Percentiles rank a stretch among this genome's conserved stretches.
These are phyloP conservation scores for Watsonalla binaria DNA, from an alignment of 2,888 invertebrate species.

Conservation along the genomic window DNA sequence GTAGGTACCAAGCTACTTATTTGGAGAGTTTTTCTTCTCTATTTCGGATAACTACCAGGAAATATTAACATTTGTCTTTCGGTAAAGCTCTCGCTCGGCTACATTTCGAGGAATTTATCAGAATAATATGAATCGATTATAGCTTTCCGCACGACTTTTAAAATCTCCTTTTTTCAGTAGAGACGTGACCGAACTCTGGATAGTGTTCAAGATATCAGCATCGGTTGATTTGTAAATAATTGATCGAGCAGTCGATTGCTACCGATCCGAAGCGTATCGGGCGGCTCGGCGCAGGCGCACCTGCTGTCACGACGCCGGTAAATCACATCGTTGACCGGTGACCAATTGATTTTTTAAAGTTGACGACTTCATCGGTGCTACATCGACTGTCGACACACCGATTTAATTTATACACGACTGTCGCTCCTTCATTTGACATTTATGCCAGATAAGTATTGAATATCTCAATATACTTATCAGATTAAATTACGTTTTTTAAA, in stretches of 20 bases:
- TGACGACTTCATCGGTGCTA: slow-evolving; percentile 65
- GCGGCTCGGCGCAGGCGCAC: slow-evolving; percentile 37
- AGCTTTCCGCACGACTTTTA: slow-evolving; percentile 64
- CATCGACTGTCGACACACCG: slow-evolving; percentile 40
- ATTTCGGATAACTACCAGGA: slow-evolving; percentile 7
- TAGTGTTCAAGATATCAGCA: slow-evolving; percentile 36
- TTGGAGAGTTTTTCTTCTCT: slow-evolving; percentile 18
- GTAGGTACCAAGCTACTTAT: no score
- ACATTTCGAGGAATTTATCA: slow-evolving; percentile 9
- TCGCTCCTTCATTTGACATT: not conserved
- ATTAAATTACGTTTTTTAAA: no score
- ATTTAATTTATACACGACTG: slow-evolving; percentile 36
- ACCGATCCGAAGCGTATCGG: slow-evolving; percentile 46
- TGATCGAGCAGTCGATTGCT: slow-evolving; percentile 53
- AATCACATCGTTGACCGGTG: slow-evolving; percentile 63
- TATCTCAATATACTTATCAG: no score
- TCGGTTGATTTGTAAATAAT: slow-evolving; percentile 66
- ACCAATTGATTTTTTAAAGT: slow-evolving; percentile 66
- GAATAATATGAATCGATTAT: slow-evolving; percentile 33
- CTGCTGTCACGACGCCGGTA: slow-evolving; percentile 61
- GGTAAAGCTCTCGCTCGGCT: slow-evolving; percentile 3
- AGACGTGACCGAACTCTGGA: slow-evolving; percentile 57
- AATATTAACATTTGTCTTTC: slow-evolving; percentile 8
- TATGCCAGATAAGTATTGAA: no score
- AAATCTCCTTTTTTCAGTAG: slow-evolving; percentile 47